phyloP scores from a whole-genome alignment of 2,888 invertebrate genomes.

The Torymus tubicola region DNA sequence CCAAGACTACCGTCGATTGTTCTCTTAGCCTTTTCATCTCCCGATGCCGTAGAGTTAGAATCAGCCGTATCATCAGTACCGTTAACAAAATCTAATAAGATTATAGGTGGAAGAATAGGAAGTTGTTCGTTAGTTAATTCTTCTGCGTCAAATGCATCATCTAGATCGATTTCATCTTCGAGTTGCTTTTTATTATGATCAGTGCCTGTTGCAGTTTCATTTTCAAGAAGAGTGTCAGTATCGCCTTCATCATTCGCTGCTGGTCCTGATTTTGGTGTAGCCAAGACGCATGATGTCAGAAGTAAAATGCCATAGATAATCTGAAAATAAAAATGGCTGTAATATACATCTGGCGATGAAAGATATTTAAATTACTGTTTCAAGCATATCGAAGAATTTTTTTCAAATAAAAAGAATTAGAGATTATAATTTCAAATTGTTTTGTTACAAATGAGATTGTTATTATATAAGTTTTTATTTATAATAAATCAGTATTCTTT shows the following conservation, averaged over 20 bases:
- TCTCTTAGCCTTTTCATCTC: constrained; percentile 79
- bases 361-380: not conserved
- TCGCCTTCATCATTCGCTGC: not conserved
- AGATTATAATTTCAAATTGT: too few species aligned
- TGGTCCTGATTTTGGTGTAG: constrained; percentile 6
- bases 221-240: constrained; percentile 18
- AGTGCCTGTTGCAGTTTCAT: constrained; percentile 18
- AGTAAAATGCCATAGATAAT: constrained; percentile 64
- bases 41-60: constrained; percentile 55
- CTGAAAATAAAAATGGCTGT: constrained; percentile 63
- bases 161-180: constrained; percentile 52
- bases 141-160: constrained; percentile 46
- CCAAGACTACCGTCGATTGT: constrained; percentile 86
- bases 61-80: constrained; percentile 60
- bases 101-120: constrained; percentile 72
- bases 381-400: too few species aligned
- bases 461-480: too few species aligned
- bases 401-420: too few species aligned
- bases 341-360: not conserved
- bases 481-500: too few species aligned
- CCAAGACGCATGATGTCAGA: constrained; percentile 58
- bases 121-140: constrained; percentile 59
- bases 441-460: too few species aligned
- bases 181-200: constrained; percentile 37
- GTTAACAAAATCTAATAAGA: constrained; percentile 72